Conservation (phyloP, 2,888 invertebrate species). For the Callyntrura sp. region DNA sequence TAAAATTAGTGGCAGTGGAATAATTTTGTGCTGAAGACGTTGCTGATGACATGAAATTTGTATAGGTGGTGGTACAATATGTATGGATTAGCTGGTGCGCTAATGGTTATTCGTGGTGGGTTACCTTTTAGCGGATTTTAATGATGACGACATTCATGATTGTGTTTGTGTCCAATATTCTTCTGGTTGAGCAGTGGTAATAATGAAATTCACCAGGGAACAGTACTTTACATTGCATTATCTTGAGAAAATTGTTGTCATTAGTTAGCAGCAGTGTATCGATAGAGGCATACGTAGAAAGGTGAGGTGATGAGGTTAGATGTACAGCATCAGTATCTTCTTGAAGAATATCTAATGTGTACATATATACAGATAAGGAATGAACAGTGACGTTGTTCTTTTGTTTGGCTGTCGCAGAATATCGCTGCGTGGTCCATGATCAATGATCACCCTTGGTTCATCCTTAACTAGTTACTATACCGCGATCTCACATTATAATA, state of each 20-base stretch:
- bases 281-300: neutral
- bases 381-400: constrained; percentile 10
- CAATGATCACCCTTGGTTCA: no score
- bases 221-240: constrained; percentile 65
- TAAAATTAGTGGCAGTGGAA: neutral
- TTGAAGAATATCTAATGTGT: neutral
- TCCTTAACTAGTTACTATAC: no score
- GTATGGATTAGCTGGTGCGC: neutral
- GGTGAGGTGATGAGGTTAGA: neutral
- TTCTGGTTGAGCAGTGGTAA: constrained; percentile 9
- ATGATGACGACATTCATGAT: neutral
- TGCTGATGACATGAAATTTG: neutral
- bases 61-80: no score
- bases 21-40: neutral
- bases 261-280: constrained; percentile 14
- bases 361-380: neutral
- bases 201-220: constrained; percentile 67
- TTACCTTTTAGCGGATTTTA: constrained; percentile 16
- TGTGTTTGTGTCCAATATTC: neutral
- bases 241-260: constrained; percentile 49
- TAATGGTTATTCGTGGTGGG: neutral
- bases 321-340: neutral
- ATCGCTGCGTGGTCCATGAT: neutral
- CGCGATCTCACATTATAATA: neutral
- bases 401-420: neutral